phyloP scores from a whole-genome alignment of 2,888 invertebrate genomes.

The Zygogramma bicolorata region DNA sequence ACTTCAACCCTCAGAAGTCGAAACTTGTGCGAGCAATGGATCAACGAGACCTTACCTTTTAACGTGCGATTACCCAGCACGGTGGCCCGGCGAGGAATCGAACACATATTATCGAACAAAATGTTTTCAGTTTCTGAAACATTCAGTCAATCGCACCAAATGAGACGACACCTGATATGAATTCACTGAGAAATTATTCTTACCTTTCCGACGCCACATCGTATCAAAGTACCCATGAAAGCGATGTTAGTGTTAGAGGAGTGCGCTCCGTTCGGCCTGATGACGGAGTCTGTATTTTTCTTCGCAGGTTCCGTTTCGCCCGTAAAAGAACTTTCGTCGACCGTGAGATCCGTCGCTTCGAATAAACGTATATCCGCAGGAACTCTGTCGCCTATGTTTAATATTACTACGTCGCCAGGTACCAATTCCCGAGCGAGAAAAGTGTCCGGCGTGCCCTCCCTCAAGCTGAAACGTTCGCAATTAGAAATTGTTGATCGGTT shows the following conservation, averaged over 20 bases:
- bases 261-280: conserved; percentile 71
- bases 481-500: not conserved
- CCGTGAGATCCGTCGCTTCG: conserved; percentile 90
- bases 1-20: too few relatives aligned
- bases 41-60: too few relatives aligned
- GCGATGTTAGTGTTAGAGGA: conserved; percentile 88
- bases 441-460: conserved; percentile 88
- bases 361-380: conserved; percentile 97
- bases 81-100: too few relatives aligned
- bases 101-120: too few relatives aligned
- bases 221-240: conserved; percentile 97
- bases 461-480: conserved; percentile 75
- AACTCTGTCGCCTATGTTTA: conserved; percentile 95
- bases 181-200: too few relatives aligned
- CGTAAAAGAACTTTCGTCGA: conserved; percentile 99
- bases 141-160: too few relatives aligned
- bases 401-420: conserved; percentile 94
- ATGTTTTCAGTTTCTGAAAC: too few relatives aligned
- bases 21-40: too few relatives aligned
- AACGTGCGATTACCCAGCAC: too few relatives aligned
- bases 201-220: conserved; percentile 96
- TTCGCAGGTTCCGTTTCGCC: conserved; percentile 96
- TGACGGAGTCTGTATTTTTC: conserved; percentile 78
- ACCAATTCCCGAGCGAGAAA: conserved; percentile 96
- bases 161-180: too few relatives aligned